Percentiles rank a stretch among this genome's conserved stretches.
Evolutionary conservation across 2,797 vertebrate genomes (phyloP).

Genomic region (Melanotaenia maccullochi): DNA sequence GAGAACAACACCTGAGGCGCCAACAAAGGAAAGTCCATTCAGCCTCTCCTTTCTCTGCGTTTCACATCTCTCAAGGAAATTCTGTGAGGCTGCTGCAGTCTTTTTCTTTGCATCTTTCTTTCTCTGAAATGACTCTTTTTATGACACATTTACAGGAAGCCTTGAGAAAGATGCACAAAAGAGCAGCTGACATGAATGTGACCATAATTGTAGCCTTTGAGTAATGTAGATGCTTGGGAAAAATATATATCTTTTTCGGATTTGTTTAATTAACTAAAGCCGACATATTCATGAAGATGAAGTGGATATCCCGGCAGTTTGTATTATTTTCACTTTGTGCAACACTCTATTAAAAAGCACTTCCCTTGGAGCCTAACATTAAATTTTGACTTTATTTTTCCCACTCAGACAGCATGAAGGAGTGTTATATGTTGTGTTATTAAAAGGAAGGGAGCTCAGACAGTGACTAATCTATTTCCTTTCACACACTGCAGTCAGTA

Average conservation of each 20-base stretch:
- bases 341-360: conserved; percentile 47
- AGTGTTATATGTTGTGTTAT: conserved; percentile 74
- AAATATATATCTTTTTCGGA: conserved; percentile 3
- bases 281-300: conserved; percentile 17
- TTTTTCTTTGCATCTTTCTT: conserved; percentile 27
- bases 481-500: conserved; percentile 70
- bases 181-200: conserved; percentile 28
- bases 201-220: conserved; percentile 27
- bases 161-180: conserved; percentile 37
- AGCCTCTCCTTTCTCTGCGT: conserved; percentile 1
- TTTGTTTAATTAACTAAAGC: conserved; percentile 42
- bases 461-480: conserved; percentile 79
- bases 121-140: conserved; percentile 29
- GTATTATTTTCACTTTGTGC: conserved; percentile 48
- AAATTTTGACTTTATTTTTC: conserved; percentile 55
- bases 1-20: conserved; percentile 32
- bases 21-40: conserved; percentile 25
- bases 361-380: conserved; percentile 53
- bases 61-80: conserved; percentile 7
- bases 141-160: conserved; percentile 2
- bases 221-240: conserved; percentile 7
- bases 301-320: conserved; percentile 31
- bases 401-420: conserved; percentile 70
- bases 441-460: conserved; percentile 72
- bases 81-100: neutral